Base-by-base conservation (phyloP, 2,888 invertebrate genomes). In the Amphipyra tragopoginis region DNA sequence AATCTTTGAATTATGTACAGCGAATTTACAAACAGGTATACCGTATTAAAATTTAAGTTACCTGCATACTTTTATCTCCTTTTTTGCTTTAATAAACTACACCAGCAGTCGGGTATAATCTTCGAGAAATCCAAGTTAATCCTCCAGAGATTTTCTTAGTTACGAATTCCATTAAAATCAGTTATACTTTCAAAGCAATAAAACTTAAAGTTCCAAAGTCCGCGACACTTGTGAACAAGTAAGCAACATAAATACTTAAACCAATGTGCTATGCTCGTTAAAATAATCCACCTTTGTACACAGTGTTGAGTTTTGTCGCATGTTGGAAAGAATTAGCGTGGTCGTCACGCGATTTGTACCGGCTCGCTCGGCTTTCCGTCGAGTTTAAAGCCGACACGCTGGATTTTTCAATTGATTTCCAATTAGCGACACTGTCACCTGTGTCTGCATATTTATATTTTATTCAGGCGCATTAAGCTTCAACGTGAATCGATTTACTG, bases 81-180 rank as follows among this genome's bases (percentile, higher is more conserved):
- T 59, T 55, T 54, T 47, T 40, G 51, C 13, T 56, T 57, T 61
- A 54, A 57, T 72, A 51, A 60, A 43, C 34, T 52, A 51, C 36
- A 51, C 44, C 39, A 50, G 33, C 38, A 38, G 50, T 38, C 39
- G 56, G 43, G 57, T 66, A 61, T 66, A 72, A 60, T 71, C 50
- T 57, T n/a, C n/a, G 47, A 48, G 53, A 54, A 65, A 56, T 57
- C 43, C 52, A 9, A n/a, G 57, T 33, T 76, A 39, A 73, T 48
- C 53, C 56, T 39, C 62, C 5, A 36, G 47, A 63, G 65, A 58
- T 63, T 69, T 60, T 57, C 65, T 60, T 71, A 59, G 38, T 63
- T 68, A 67, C 50, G 53, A 70, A 70, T 76, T 65, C 67, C 26
- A 63, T 76, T 76, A 59, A 67, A 73, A 65, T 71, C 74, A 74